Percentiles rank a stretch among this genome's conserved stretches.
Conservation (phyloP, 2,113 vertebrate genomes). For the Eidolon helvum region DNA sequence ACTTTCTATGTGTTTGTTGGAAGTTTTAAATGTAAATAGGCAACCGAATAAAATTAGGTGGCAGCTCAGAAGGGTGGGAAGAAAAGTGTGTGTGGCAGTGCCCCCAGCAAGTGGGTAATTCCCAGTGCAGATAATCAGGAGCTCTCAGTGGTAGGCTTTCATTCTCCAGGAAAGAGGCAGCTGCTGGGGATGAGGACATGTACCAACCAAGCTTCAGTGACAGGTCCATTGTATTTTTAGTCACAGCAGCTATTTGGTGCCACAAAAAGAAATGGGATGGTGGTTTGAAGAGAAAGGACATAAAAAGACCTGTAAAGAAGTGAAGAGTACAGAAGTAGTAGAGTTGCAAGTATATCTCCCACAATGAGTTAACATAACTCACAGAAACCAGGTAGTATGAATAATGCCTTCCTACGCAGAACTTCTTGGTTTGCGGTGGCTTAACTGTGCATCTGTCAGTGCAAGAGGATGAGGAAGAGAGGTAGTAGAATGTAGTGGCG, state of each 20-base stretch:
- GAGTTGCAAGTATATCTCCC: neutral
- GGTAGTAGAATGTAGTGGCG: neutral
- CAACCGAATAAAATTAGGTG: neutral
- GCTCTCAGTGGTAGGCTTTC: neutral
- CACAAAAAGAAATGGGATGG: neutral
- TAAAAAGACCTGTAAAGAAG: neutral
- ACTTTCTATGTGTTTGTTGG: neutral
- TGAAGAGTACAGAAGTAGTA: neutral
- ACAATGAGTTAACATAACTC: neutral
- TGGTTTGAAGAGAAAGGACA: neutral
- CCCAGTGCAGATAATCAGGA: neutral
- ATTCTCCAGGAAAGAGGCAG: neutral
- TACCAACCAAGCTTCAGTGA: neutral
- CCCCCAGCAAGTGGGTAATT: neutral
- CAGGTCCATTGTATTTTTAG: neutral
- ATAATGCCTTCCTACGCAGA: fast-evolving
- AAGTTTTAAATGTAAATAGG: constrained; percentile 1
- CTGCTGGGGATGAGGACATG: too few species aligned
- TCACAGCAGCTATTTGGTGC: neutral
- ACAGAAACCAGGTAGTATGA: neutral
- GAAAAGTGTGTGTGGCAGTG: neutral
- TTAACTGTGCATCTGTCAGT: neutral
- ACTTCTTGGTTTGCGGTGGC: neutral
- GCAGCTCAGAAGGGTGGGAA: neutral
- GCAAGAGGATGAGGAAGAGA: neutral